phyloP scores from a whole-genome alignment of 2,113 vertebrate genomes.

The Channa argus region DNA sequence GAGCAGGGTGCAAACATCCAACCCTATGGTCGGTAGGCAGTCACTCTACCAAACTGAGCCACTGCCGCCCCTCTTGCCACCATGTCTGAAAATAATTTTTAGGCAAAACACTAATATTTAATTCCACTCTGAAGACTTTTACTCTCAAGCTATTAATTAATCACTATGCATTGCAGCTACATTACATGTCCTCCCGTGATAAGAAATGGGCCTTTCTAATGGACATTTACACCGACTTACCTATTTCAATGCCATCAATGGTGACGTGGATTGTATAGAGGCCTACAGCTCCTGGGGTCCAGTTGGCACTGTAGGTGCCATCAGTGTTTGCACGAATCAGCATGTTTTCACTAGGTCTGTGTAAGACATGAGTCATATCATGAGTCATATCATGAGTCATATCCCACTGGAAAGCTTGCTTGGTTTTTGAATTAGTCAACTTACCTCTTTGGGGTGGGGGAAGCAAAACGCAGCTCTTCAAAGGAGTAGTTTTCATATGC shows the following conservation, averaged over 20 bases:
- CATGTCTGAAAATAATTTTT: no score
- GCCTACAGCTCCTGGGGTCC: constrained; percentile 98
- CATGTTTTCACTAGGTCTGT: constrained; percentile 99
- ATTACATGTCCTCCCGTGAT: background rate
- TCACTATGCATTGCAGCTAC: no score
- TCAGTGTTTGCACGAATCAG: constrained; percentile 98
- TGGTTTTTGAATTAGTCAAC: background rate
- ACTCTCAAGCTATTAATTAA: no score
- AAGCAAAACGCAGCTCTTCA: constrained; percentile 98
- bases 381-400: constrained; percentile 18
- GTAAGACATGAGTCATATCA: constrained; percentile 42
- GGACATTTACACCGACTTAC: constrained; percentile 71
- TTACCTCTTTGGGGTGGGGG: constrained; percentile 98
- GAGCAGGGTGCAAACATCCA: no score
- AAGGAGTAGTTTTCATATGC: constrained; percentile 99
- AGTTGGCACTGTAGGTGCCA: constrained; percentile 98
- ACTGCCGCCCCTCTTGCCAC: no score
- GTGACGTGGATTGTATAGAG: constrained; percentile 98
- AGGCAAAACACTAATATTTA: no score
- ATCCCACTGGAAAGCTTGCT: background rate
- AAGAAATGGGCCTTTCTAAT: background rate
- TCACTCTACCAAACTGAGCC: no score
- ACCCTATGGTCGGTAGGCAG: no score
- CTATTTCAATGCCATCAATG: constrained; percentile 99
- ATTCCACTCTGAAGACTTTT: no score